These are phyloP conservation scores for Charaxes varanes DNA, from an alignment of 1,140 invertebrate species.

Conservation along the genomic window DNA sequence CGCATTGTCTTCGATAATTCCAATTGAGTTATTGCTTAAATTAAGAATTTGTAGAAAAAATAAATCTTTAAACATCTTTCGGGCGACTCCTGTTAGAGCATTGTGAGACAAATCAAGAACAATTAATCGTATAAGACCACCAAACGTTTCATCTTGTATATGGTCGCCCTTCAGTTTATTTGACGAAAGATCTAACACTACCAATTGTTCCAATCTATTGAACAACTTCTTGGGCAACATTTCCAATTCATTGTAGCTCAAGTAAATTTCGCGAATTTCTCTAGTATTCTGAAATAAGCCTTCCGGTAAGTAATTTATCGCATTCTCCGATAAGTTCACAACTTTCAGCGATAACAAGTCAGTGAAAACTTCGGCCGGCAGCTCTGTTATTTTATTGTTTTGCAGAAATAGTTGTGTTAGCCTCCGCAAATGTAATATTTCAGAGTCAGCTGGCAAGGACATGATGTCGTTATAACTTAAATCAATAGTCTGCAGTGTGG, in stretches of 20 bases:
- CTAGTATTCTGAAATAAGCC: slow-evolving; percentile 80
- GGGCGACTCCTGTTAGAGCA: slow-evolving; percentile 77
- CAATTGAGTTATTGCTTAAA: slow-evolving; percentile 85
- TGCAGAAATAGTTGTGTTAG: slow-evolving; percentile 84
- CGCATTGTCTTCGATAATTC: slow-evolving; percentile 83
- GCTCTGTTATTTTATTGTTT: slow-evolving; percentile 82
- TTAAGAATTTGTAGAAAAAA: slow-evolving; percentile 89
- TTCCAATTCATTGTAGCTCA: slow-evolving; percentile 83
- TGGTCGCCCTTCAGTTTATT: slow-evolving; percentile 83
- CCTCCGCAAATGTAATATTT: slow-evolving; percentile 78
- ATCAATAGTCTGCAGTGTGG: slow-evolving; percentile 80
- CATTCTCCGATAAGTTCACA: slow-evolving; percentile 87
- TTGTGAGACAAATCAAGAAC: slow-evolving; percentile 83
- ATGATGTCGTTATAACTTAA: slow-evolving; percentile 83
- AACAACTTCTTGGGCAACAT: slow-evolving; percentile 82
- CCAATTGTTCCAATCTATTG: slow-evolving; percentile 79
- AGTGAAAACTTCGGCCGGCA: slow-evolving; percentile 79
- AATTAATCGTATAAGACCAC: slow-evolving; percentile 80
- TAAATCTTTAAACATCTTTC: slow-evolving; percentile 85
- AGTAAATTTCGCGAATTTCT: slow-evolving; percentile 83
- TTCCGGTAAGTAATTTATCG: slow-evolving; percentile 81
- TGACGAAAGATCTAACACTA: slow-evolving; percentile 81
- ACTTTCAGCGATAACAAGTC: slow-evolving; percentile 81
- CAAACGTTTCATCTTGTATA: slow-evolving; percentile 80
- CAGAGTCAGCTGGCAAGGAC: slow-evolving; percentile 79